A percentile compares a stretch with the other conserved stretches of the same genome.
These are phyloP conservation scores for Ruditapes philippinarum DNA, from an alignment of 1,140 invertebrate species.

Conservation along the genomic window DNA sequence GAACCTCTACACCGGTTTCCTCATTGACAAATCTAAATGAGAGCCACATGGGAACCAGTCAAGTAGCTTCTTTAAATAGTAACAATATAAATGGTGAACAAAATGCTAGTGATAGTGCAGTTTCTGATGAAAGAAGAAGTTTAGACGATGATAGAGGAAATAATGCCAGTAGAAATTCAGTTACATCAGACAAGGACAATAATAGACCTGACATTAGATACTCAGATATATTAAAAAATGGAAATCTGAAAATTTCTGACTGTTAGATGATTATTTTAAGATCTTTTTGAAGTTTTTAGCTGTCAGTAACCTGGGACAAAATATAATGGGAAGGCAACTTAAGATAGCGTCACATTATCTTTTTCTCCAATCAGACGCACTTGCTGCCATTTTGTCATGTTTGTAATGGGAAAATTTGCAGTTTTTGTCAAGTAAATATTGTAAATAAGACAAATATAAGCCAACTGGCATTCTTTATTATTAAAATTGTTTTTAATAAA, in stretches of 20 bases:
- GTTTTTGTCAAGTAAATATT: too few relatives aligned
- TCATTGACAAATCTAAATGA: background rate
- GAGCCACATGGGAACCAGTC: background rate
- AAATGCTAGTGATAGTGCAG: background rate
- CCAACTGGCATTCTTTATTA: too few relatives aligned
- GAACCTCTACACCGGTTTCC: background rate
- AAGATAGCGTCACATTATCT: too few relatives aligned
- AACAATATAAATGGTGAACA: background rate
- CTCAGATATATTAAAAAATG: background rate
- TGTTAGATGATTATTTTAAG: background rate
- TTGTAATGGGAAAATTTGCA: too few relatives aligned
- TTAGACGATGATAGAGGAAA: background rate
- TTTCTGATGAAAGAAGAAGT: background rate
- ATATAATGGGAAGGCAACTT: too few relatives aligned
- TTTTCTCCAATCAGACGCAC: too few relatives aligned
- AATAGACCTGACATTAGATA: background rate
- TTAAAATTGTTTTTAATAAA: too few relatives aligned
- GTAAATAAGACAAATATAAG: too few relatives aligned
- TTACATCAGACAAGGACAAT: background rate
- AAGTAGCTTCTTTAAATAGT: background rate
- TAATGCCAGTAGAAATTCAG: background rate
- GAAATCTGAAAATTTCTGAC: slow-evolving; percentile 22
- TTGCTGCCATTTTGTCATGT: too few relatives aligned
- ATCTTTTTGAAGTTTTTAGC: too few relatives aligned
- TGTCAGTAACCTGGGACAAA: too few relatives aligned